Conservation (phyloP, 2,113 vertebrate genomes). For the Pristiophorus japonicus region DNA sequence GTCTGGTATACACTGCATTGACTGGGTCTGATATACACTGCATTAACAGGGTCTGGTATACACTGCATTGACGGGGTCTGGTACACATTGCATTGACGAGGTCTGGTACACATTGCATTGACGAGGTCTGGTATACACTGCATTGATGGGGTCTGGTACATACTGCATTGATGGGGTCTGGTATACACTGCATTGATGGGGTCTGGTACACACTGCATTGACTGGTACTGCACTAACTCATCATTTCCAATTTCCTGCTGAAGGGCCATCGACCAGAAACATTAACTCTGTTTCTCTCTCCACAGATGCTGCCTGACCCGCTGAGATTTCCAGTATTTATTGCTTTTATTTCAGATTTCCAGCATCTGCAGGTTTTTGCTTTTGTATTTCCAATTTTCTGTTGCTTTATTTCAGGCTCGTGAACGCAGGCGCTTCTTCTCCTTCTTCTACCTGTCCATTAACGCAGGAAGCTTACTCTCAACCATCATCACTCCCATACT, state of each 20-base stretch:
- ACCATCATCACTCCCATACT: slow-evolving; percentile 87
- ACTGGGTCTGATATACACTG: too few relatives aligned
- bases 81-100: not conserved
- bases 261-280: too few relatives aligned
- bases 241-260: slow-evolving; percentile 37
- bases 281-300: too few relatives aligned
- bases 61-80: not conserved
- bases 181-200: too few relatives aligned
- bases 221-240: not conserved
- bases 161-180: not conserved
- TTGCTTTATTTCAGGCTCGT: slow-evolving; percentile 60
- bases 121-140: not conserved
- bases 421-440: slow-evolving; percentile 93
- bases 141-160: not conserved
- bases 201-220: not conserved
- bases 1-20: not conserved
- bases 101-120: too few relatives aligned
- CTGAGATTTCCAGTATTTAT: too few relatives aligned
- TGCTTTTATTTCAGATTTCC: too few relatives aligned
- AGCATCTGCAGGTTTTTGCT: too few relatives aligned
- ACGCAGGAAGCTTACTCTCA: slow-evolving; percentile 88
- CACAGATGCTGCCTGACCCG: too few relatives aligned
- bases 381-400: slow-evolving; percentile 19
- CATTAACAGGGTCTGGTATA: not conserved
- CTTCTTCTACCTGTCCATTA: slow-evolving; percentile 96